Evolutionary conservation across 2,797 vertebrate genomes (phyloP).

Genomic region (Okamejei kenojei): DNA sequence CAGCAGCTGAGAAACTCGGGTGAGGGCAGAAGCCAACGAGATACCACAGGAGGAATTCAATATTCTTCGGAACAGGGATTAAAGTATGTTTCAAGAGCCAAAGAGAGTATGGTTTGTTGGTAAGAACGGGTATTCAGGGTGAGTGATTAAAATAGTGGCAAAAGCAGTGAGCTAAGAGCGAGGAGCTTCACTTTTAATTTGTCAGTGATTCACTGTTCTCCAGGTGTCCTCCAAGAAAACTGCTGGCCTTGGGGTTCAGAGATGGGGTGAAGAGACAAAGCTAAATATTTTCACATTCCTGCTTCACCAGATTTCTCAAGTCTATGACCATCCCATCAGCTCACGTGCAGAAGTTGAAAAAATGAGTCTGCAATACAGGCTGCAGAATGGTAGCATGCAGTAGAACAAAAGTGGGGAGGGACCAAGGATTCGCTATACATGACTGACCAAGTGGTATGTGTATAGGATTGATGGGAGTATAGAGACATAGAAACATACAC

Average conservation of each 20-base stretch:
- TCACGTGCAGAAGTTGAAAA: neutral
- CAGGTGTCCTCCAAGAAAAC: neutral
- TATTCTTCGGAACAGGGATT: neutral
- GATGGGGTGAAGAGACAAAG: neutral
- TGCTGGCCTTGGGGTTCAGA: neutral
- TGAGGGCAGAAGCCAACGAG: neutral
- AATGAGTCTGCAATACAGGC: neutral
- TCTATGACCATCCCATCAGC: too few relatives aligned
- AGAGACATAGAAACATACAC: too few relatives aligned
- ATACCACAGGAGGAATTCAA: neutral
- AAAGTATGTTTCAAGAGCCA: neutral
- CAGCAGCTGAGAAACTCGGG: neutral
- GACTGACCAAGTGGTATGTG: too few relatives aligned
- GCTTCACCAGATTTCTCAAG: too few relatives aligned
- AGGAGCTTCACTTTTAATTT: neutral
- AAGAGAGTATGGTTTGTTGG: neutral
- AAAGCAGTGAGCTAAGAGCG: neutral
- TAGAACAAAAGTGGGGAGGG: neutral
- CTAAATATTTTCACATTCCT: neutral
- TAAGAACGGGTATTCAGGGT: too few relatives aligned
- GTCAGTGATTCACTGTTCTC: neutral
- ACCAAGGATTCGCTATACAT: neutral
- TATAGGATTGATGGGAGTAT: neutral
- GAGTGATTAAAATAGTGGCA: neutral
- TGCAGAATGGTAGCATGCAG: neutral